Evolutionary conservation across 2,888 invertebrate species (phyloP), one percentile per base, ranked within the genome.

Genomic region (Agrochola lychnidis): DNA sequence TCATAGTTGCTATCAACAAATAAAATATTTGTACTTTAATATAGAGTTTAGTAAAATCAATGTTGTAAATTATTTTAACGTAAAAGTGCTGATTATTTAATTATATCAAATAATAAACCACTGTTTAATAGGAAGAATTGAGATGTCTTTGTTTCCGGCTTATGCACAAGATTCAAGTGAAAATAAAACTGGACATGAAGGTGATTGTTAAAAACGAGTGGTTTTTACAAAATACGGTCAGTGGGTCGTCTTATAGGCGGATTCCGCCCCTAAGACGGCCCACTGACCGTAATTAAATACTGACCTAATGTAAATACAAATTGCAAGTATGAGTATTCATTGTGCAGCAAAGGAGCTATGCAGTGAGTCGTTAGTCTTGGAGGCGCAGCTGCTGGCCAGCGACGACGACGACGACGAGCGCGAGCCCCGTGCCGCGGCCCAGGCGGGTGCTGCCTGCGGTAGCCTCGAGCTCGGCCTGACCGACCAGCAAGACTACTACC

Each of bases 401-500:
- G 95, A 94, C 78, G 30, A 30, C 2, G 86, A 90, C 10, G 94
- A 94, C 45, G 89, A 89, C 16, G 89, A 89, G 56, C 73, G 63
- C 19, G 76, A 73, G 40, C 36, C 9, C 14, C 14, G 2, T 1
- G 48, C 1, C 30, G 30, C 5, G 25, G 2, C 16, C 7, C 2
- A 10, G 4, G 25, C 53, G 1, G 36, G 4, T 67, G 30, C 56
- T 59, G 22, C 67, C 63, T 62, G 76, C 9, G 40, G 73, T 74
- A 74, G 64, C 53, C 76, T 61, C 76, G 45, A 56, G 40, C 70
- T 9, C n/a, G 12, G 16, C 56, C 25, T n/a, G 7, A 40, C 63
- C 0, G 73, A 73, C 16, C 96, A 97, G 79, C 98, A 76, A 19
- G 96, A 97, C 81, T 98, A 96, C 91, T 97, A 97, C 87, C 91